Percentiles rank a stretch among this genome's conserved stretches.
phyloP scores from a whole-genome alignment of 2,888 invertebrate genomes.

The Hirtodrosophila cameraria region DNA sequence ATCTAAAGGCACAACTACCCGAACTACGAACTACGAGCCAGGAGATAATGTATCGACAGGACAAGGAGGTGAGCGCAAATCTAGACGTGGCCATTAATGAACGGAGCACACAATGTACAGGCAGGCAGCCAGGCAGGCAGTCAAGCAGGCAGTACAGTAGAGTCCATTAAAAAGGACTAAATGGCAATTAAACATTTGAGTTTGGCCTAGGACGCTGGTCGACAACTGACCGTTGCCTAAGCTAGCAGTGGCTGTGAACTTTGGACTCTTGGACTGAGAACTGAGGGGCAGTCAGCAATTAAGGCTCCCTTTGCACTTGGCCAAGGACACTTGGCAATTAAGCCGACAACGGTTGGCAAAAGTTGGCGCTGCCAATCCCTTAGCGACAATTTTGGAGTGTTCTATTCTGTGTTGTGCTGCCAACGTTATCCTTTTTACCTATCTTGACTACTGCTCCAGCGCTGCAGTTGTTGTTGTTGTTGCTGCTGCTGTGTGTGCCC shows the following conservation, averaged over 20 bases:
- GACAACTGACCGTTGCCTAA: conserved; percentile 44
- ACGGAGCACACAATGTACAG: conserved; percentile 45
- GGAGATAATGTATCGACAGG: conserved; percentile 71
- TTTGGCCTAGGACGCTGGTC: conserved; percentile 42
- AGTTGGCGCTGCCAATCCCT: conserved; percentile 69
- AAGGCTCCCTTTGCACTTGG: conserved; percentile 72
- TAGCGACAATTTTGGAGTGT: conserved; percentile 57
- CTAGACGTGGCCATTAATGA: conserved; percentile 78
- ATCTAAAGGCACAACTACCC: conserved; percentile 49
- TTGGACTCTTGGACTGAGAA: not conserved
- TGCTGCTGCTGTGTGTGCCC: conserved; percentile 25
- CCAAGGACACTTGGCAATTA: conserved; percentile 78
- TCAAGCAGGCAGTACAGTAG: conserved; percentile 40
- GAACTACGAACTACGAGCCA: conserved; percentile 1
- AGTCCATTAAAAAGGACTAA: conserved; percentile 82
- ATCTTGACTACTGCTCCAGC: conserved; percentile 42
- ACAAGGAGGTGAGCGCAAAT: conserved; percentile 68
- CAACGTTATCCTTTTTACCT: conserved; percentile 73
- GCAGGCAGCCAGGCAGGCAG: not conserved
- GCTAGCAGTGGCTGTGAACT: not conserved
- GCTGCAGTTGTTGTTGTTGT: conserved; percentile 7
- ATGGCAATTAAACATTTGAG: conserved; percentile 82
- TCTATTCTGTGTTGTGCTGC: conserved; percentile 9
- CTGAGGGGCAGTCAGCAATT: conserved; percentile 53
- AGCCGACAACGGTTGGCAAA: conserved; percentile 67